These are phyloP conservation scores for Caenorhabditis zanzibari DNA, from an alignment of 2,888 invertebrate genomes.

Conservation along the genomic window DNA sequence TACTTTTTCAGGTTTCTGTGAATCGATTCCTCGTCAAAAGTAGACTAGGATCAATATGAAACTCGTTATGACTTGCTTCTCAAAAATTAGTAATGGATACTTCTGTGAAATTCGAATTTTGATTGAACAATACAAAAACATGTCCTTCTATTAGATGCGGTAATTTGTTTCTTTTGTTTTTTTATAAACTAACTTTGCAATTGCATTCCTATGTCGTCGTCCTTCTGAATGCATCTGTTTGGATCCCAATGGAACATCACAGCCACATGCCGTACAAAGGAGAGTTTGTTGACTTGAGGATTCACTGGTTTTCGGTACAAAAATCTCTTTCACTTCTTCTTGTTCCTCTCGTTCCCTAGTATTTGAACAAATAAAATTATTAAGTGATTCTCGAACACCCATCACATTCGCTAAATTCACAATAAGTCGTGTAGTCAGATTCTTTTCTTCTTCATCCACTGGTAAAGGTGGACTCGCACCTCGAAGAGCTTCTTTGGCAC, in stretches of 20 bases:
- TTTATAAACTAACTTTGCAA: slow-evolving; percentile 10
- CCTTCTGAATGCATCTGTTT: slow-evolving; percentile 25
- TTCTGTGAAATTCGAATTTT: too few relatives aligned
- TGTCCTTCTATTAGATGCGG: too few relatives aligned
- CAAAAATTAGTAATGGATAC: too few relatives aligned
- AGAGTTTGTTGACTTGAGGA: slow-evolving; percentile 13
- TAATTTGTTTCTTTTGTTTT: too few relatives aligned
- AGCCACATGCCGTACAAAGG: slow-evolving; percentile 32
- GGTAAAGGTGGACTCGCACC: slow-evolving; percentile 23
- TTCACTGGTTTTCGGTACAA: not conserved
- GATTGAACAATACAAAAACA: too few relatives aligned
- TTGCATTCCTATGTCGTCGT: slow-evolving; percentile 11
- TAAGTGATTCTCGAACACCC: slow-evolving; percentile 41
- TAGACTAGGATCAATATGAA: too few relatives aligned
- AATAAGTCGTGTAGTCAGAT: slow-evolving; percentile 42
- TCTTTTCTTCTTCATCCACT: slow-evolving; percentile 6
- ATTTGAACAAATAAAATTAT: not conserved
- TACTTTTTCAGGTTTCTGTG: too few relatives aligned
- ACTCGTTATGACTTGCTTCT: too few relatives aligned
- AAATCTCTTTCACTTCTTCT: slow-evolving; percentile 31
- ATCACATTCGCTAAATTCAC: slow-evolving; percentile 47
- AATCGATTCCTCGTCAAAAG: too few relatives aligned
- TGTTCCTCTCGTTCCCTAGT: not conserved
- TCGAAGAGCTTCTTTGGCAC: slow-evolving; percentile 38
- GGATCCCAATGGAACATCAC: slow-evolving; percentile 17